Evolutionary conservation across 1,140 invertebrate genomes (phyloP), one percentile per base, ranked within the genome.

Genomic region (Thaumetopoea pityocampa): DNA sequence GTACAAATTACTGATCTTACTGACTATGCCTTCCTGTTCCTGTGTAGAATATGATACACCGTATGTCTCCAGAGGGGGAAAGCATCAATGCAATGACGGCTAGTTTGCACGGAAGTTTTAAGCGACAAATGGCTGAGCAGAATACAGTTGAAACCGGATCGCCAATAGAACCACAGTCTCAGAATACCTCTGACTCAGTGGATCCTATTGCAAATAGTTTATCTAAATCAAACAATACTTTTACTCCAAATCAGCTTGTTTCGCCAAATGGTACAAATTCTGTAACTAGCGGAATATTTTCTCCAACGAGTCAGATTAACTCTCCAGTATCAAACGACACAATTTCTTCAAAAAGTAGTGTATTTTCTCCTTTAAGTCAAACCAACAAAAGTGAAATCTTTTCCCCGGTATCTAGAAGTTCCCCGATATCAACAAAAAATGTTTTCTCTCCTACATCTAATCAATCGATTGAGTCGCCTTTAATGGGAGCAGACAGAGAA

Each of bases 231-330:
- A 74, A 51, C 19, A 78, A 61, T 24, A 61, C 65, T 43, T 74
- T 83, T 36, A 63, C 67, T 58, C 73, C 80, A 37, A 86, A 87
- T 50, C 85, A 87, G 51, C 48, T 88, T 26, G 77, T 85, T 15
- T 88, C 87, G 16, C 87, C 87, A 3, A 87, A 86, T 50, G 85
- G 85, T 10, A 86, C 83, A 5, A 86, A 83, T 47, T 88, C 87
- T 15, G 76, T 88, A 12, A 85, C 85, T 9, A 86, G 84, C 51
- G 83, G 84, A n/a, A 86, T 86, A 55, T 86, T 86, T 56, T 86
- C 85, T 20, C 85, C 84, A 3, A 85, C 81, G 30, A 86, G 84
- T 69, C 84, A 86, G 70, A 86, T 86, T 8, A 86, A 85, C 36
- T 86, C 84, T 24, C 85, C 85, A 15, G 73, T 85, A 2, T 86